Evolutionary conservation across 2,888 invertebrate genomes (phyloP).

Genomic region (Thymelicus sylvestris): DNA sequence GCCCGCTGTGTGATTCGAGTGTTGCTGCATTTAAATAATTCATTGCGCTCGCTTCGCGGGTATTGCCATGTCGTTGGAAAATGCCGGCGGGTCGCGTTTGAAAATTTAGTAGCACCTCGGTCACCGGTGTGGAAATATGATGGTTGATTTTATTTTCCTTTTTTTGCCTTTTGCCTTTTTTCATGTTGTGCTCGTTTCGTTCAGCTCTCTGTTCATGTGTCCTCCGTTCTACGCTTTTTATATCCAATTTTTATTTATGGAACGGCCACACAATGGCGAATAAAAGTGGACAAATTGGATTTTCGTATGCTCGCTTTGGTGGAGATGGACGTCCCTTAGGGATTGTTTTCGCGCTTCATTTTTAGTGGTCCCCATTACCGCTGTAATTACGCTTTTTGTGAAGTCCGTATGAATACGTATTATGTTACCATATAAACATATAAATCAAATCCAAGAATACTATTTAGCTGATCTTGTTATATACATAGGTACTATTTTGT

Average conservation of each 20-base stretch:
- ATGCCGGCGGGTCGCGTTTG: conserved; percentile 20
- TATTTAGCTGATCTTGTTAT: too few relatives aligned
- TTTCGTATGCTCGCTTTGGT: conserved; percentile 11
- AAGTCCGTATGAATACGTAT: background rate
- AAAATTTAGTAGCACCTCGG: conserved; percentile 20
- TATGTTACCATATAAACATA: too few relatives aligned
- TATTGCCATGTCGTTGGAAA: conserved; percentile 28
- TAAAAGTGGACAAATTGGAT: conserved; percentile 33
- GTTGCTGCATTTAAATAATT: conserved; percentile 38
- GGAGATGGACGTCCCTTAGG: background rate
- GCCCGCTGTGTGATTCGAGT: conserved; percentile 11
- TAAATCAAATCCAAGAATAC: too few relatives aligned
- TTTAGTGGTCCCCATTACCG: background rate
- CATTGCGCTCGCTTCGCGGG: conserved; percentile 24
- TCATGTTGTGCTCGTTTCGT: background rate
- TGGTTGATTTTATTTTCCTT: conserved; percentile 15
- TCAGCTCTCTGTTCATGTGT: conserved; percentile 6
- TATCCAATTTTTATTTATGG: conserved; percentile 35
- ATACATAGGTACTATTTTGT: too few relatives aligned
- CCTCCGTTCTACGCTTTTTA: conserved; percentile 25
- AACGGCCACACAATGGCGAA: conserved; percentile 14
- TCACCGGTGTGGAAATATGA: conserved; percentile 24
- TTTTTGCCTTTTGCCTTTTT: conserved; percentile 19
- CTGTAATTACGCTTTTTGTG: background rate
- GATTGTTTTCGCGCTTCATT: background rate